Conservation (phyloP, 2,113 vertebrate genomes). For the Jaculus jaculus region DNA sequence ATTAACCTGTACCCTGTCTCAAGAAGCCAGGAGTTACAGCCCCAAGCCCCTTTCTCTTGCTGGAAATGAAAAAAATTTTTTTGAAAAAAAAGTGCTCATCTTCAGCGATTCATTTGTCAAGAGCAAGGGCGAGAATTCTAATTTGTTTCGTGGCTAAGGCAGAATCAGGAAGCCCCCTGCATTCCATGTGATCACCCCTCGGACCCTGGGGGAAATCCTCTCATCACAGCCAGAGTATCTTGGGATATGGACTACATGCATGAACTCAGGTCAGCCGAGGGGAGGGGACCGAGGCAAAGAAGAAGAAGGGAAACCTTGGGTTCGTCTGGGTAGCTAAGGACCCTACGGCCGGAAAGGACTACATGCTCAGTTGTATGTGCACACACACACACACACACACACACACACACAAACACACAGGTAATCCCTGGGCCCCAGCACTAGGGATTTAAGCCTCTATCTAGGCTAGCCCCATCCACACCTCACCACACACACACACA, state of each 20-base stretch:
- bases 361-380: accelerated
- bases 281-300: neutral
- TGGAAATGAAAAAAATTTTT: neutral
- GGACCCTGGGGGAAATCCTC: neutral
- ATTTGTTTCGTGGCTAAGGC: neutral
- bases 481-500: too few species aligned
- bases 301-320: neutral
- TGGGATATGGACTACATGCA: neutral
- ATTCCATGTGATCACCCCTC: neutral
- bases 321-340: neutral
- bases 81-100: neutral
- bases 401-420: neutral
- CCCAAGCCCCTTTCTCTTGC: neutral
- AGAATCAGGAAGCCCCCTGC: neutral
- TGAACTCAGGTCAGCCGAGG: neutral
- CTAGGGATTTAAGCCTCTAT: conserved; percentile 41
- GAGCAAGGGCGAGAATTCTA: conserved; percentile 6
- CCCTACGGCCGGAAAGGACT: neutral
- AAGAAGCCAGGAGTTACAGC: neutral
- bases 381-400: accelerated
- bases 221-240: neutral
- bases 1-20: neutral
- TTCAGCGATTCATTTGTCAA: neutral
- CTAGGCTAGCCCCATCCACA: neutral
- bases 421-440: conserved; percentile 52